A percentile compares a stretch with the other conserved stretches of the same genome.
Evolutionary conservation across 2,888 invertebrate species (phyloP).

Genomic region (Tryphoninae sp.): DNA sequence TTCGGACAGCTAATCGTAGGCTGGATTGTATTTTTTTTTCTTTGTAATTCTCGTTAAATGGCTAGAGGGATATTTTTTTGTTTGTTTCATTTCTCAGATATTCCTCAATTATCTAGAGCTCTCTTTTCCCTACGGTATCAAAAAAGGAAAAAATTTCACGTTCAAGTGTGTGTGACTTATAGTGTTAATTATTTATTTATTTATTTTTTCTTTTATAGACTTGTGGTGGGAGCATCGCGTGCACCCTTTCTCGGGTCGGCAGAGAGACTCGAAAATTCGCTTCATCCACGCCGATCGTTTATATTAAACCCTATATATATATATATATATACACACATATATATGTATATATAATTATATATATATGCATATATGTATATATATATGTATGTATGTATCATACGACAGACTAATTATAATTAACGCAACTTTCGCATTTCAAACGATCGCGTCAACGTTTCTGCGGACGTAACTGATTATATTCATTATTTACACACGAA

Average conservation of each 20-base stretch:
- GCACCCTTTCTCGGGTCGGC: conserved; percentile 16
- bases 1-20: conserved; percentile 68
- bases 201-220: conserved; percentile 25
- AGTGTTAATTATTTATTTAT: neutral
- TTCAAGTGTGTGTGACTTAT: conserved; percentile 20
- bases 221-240: conserved; percentile 15
- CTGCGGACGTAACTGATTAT: conserved; percentile 53
- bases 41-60: conserved; percentile 38
- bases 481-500: conserved; percentile 63
- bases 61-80: conserved; percentile 39
- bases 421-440: conserved; percentile 27
- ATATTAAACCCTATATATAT: conserved; percentile 12
- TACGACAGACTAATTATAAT: conserved; percentile 21
- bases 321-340: conserved; percentile 1
- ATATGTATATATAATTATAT: neutral
- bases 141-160: conserved; percentile 63
- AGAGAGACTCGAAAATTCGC: conserved; percentile 13
- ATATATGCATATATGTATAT: neutral
- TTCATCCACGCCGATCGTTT: conserved; percentile 26
- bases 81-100: conserved; percentile 51
- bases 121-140: conserved; percentile 64
- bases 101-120: conserved; percentile 58
- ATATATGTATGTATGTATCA: neutral
- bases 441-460: conserved; percentile 32
- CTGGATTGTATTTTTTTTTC: conserved; percentile 56